A percentile compares a stretch with the other conserved stretches of the same genome.
phyloP scores from a whole-genome alignment of 2,113 vertebrate genomes.

The Stomatorhinus ivindoensis region DNA sequence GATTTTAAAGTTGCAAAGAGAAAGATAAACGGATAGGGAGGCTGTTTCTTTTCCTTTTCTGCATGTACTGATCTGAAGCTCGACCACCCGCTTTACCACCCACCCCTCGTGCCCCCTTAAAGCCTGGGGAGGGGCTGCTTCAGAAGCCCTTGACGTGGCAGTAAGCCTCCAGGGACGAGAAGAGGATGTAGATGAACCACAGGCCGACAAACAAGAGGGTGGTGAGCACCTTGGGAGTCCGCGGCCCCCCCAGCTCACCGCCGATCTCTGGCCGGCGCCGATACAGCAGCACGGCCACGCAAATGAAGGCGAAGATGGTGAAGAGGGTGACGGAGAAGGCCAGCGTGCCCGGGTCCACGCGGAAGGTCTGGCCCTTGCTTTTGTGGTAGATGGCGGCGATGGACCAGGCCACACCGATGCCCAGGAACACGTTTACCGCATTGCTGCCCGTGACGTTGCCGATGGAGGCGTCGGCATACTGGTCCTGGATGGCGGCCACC shows the following conservation, averaged over 20 bases:
- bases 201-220: conserved; percentile 82
- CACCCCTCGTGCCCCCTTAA: background rate
- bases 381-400: conserved; percentile 87
- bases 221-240: conserved; percentile 81
- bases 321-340: conserved; percentile 98
- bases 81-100: background rate
- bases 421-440: conserved; percentile 93
- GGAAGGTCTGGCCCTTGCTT: conserved; percentile 66
- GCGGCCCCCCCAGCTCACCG: conserved; percentile 90
- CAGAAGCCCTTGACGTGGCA: conserved; percentile 92
- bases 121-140: conserved; percentile 43
- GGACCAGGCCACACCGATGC: conserved; percentile 95
- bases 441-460: conserved; percentile 97
- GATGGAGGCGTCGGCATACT: conserved; percentile 91
- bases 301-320: conserved; percentile 95
- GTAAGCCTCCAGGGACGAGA: conserved; percentile 92
- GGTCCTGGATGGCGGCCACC: conserved; percentile 87
- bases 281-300: conserved; percentile 86
- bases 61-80: background rate
- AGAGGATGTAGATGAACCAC: conserved; percentile 93
- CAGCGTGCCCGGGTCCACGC: conserved; percentile 79
- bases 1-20: background rate
- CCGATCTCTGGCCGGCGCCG: conserved; percentile 86
- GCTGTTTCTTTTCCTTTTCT: background rate
- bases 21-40: background rate